A percentile compares a stretch with the other conserved stretches of the same genome.
Evolutionary conservation across 2,113 vertebrate species (phyloP).

Genomic region (Holacanthus passer): DNA sequence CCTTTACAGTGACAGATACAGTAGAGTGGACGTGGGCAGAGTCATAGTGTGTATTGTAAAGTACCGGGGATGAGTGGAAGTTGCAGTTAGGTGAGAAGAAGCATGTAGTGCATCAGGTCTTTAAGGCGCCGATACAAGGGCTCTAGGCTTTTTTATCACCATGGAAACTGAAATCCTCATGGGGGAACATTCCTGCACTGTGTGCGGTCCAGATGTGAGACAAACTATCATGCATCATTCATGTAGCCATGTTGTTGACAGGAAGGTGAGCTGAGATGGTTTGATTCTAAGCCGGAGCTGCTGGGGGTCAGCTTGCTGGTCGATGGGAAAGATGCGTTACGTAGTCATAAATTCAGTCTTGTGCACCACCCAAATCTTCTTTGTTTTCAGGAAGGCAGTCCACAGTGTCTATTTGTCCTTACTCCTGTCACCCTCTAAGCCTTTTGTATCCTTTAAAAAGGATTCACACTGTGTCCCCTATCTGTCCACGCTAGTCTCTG

Average conservation of each 20-base stretch:
- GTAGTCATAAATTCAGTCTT: slow-evolving; percentile 26
- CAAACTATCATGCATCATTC: slow-evolving; percentile 46
- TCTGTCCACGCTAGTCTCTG: slow-evolving; percentile 95
- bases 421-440: neutral
- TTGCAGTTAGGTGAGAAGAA: slow-evolving; percentile 38
- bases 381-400: neutral
- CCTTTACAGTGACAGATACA: slow-evolving; percentile 25
- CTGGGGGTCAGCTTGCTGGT: neutral
- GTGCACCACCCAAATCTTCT: neutral
- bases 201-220: slow-evolving; percentile 67
- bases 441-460: slow-evolving; percentile 12
- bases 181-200: slow-evolving; percentile 44
- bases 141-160: slow-evolving; percentile 66
- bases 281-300: slow-evolving; percentile 7
- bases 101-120: slow-evolving; percentile 27
- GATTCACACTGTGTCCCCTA: slow-evolving; percentile 60
- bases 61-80: slow-evolving; percentile 38
- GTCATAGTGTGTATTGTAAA: neutral
- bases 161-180: slow-evolving; percentile 74
- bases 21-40: neutral
- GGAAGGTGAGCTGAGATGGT: slow-evolving; percentile 21
- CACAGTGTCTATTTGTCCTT: neutral
- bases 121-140: slow-evolving; percentile 53
- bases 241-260: slow-evolving; percentile 34
- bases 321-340: slow-evolving; percentile 10